Conservation (phyloP, 2,888 invertebrate genomes). For the Lottia gigantea region DNA sequence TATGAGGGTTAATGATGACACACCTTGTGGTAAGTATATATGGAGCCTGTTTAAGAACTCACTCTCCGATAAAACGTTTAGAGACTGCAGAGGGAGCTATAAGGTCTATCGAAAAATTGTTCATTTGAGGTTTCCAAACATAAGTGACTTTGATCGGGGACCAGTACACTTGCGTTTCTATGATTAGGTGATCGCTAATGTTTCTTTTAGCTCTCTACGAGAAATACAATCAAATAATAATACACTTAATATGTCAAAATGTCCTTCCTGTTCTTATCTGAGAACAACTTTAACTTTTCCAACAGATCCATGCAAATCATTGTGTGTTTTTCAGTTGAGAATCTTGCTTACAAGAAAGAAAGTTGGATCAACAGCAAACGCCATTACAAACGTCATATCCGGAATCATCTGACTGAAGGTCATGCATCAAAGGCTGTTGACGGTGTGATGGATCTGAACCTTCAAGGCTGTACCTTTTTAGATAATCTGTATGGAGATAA, state of each 20-base stretch:
- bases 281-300: too few relatives aligned
- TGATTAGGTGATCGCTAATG: too few relatives aligned
- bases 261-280: too few relatives aligned
- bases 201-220: too few relatives aligned
- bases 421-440: slow-evolving; percentile 71
- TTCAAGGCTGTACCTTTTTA: slow-evolving; percentile 70
- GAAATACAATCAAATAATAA: too few relatives aligned
- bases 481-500: slow-evolving; percentile 72
- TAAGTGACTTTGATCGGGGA: background rate
- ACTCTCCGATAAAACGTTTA: too few relatives aligned
- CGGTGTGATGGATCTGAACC: slow-evolving; percentile 67
- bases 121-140: too few relatives aligned
- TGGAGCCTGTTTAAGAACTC: too few relatives aligned
- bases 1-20: slow-evolving; percentile 70
- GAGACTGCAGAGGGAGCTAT: too few relatives aligned
- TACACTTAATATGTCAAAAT: too few relatives aligned
- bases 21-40: slow-evolving; percentile 70
- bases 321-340: slow-evolving; percentile 67
- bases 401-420: slow-evolving; percentile 56
- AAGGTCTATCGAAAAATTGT: too few relatives aligned
- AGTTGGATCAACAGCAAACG: slow-evolving; percentile 70
- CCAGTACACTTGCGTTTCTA: too few relatives aligned
- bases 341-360: slow-evolving; percentile 70
- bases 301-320: background rate
- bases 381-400: slow-evolving; percentile 69